Conservation (phyloP, 2,888 invertebrate species). For the Herminia tarsipennalis region DNA sequence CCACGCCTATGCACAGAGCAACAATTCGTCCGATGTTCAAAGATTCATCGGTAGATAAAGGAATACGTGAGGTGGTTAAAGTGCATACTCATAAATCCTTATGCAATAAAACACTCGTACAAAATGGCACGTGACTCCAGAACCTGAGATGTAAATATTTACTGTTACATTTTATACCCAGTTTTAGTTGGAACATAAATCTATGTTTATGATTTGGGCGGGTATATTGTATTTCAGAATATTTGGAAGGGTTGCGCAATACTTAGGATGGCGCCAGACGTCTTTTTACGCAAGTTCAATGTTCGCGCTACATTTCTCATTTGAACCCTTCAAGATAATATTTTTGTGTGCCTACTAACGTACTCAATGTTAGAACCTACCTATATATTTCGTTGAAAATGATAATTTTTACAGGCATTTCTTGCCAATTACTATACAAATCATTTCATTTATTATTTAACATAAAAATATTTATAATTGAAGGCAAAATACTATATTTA, state of each 20-base stretch:
- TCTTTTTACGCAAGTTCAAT: not conserved
- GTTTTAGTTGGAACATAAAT: conserved; percentile 43
- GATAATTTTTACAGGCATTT: too few species aligned
- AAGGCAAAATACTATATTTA: too few species aligned
- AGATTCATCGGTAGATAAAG: conserved; percentile 41
- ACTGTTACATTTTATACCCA: conserved; percentile 61
- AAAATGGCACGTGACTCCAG: conserved; percentile 64
- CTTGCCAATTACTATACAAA: too few species aligned
- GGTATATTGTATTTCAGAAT: conserved; percentile 7
- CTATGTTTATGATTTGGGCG: conserved; percentile 34
- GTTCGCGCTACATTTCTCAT: not conserved
- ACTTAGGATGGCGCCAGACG: conserved; percentile 12
- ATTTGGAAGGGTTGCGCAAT: conserved; percentile 6
- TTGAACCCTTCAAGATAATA: not conserved
- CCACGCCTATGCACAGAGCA: conserved; percentile 1
- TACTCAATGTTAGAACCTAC: too few species aligned
- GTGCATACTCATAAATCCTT: conserved; percentile 68
- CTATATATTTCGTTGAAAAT: too few species aligned
- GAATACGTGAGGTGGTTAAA: conserved; percentile 61
- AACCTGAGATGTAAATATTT: conserved; percentile 68
- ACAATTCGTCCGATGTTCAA: conserved; percentile 18
- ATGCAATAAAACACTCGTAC: conserved; percentile 68
- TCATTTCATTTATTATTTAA: too few species aligned
- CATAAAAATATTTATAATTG: too few species aligned
- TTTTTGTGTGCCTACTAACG: too few species aligned